phyloP scores from a whole-genome alignment of 2,888 invertebrate genomes.

The Toxonevra muliebris region DNA sequence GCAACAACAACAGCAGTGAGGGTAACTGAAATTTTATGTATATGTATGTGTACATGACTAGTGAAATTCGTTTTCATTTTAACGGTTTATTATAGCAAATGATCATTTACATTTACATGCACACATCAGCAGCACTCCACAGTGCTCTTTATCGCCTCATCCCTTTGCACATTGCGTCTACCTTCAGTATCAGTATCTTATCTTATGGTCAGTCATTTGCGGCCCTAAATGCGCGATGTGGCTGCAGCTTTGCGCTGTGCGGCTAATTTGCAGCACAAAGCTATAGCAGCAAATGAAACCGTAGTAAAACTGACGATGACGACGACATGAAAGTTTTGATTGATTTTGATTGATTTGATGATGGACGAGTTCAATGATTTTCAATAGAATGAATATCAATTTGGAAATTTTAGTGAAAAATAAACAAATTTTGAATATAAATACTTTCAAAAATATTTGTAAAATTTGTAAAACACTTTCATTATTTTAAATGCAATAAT shows the following conservation, averaged over 20 bases:
- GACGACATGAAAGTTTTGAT: constrained; percentile 34
- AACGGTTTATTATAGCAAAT: constrained; percentile 44
- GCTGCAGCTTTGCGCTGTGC: too few species aligned
- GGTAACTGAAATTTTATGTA: too few species aligned
- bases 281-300: too few species aligned
- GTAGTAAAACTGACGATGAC: constrained; percentile 6
- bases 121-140: neutral
- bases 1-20: too few species aligned
- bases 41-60: constrained; percentile 5
- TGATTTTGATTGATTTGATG: constrained; percentile 40
- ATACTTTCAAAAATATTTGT: neutral
- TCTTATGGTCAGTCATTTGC: too few species aligned
- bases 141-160: neutral
- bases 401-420: neutral
- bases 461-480: neutral
- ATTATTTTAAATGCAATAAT: neutral
- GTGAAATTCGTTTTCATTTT: constrained; percentile 41
- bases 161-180: neutral
- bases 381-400: neutral
- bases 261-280: too few species aligned
- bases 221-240: too few species aligned
- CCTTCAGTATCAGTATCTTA: too few species aligned
- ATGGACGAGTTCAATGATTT: neutral
- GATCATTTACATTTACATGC: constrained; percentile 18
- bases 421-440: neutral